Percentiles rank a stretch among this genome's conserved stretches.
Conservation (phyloP, 1,140 invertebrate genomes). For the Phymastichus coffea region DNA sequence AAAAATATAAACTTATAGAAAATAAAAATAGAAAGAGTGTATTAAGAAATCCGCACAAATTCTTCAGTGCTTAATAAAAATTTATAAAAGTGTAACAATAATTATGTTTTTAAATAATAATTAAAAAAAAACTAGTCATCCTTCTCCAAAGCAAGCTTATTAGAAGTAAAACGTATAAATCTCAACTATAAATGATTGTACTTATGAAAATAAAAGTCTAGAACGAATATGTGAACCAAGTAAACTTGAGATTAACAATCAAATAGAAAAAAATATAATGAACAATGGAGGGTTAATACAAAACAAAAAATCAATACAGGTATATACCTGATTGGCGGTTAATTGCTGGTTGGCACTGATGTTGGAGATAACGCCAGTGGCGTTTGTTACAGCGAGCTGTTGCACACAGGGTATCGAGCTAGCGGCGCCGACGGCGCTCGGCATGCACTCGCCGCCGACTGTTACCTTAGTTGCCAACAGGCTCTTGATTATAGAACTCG, state of each 20-base stretch:
- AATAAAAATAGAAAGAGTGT: background rate
- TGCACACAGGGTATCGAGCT: constrained; percentile 51
- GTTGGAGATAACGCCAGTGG: constrained; percentile 56
- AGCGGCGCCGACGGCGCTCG: constrained; percentile 42
- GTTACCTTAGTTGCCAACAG: constrained; percentile 83
- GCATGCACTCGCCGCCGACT: constrained; percentile 61
- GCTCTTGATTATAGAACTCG: constrained; percentile 78
- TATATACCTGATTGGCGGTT: constrained; percentile 57
- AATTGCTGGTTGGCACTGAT: constrained; percentile 59
- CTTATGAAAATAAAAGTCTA: too few species aligned
- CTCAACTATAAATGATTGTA: too few species aligned
- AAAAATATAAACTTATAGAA: background rate
- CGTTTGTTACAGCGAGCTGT: constrained; percentile 58
- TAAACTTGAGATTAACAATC: background rate
- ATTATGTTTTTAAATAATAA: background rate
- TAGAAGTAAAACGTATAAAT: too few species aligned
- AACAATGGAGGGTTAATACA: constrained; percentile 9
- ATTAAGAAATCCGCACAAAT: too few species aligned
- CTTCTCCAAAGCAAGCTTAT: too few species aligned
- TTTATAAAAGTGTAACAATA: background rate
- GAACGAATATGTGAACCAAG: too few species aligned
- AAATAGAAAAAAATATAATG: background rate
- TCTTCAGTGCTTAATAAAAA: background rate
- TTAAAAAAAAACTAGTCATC: background rate
- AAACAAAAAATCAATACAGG: constrained; percentile 29